phyloP scores from a whole-genome alignment of 2,113 vertebrate genomes.

The Sinocyclocheilus grahami region DNA sequence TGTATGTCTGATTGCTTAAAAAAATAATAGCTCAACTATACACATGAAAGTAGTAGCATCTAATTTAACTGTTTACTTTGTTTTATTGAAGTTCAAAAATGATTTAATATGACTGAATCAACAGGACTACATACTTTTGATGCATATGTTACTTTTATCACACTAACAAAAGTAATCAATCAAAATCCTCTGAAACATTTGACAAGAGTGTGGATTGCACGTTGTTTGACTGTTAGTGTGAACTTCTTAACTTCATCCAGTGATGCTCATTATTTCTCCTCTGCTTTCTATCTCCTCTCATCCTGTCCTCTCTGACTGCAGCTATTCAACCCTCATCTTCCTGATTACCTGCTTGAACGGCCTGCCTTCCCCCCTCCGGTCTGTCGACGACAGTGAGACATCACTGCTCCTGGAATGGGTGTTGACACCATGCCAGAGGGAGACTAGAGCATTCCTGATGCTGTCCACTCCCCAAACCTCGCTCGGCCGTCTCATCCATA shows the following conservation, averaged over 20 bases:
- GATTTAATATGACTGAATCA: neutral
- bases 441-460: conserved; percentile 45
- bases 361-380: neutral
- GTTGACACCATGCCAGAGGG: conserved; percentile 47
- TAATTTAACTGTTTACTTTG: too few relatives aligned
- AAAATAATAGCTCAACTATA: too few relatives aligned
- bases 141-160: neutral
- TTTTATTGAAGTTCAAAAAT: too few relatives aligned
- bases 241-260: neutral
- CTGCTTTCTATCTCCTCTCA: conserved; percentile 29
- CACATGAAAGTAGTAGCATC: too few relatives aligned
- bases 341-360: conserved; percentile 45
- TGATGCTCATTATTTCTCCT: conserved; percentile 38
- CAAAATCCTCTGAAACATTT: neutral
- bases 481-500: conserved; percentile 40
- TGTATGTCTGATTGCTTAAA: too few relatives aligned
- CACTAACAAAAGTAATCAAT: neutral
- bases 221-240: conserved; percentile 16
- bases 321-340: conserved; percentile 41
- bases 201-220: conserved; percentile 21
- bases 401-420: conserved; percentile 49
- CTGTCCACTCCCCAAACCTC: conserved; percentile 52
- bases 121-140: neutral
- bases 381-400: conserved; percentile 56
- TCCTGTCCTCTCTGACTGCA: conserved; percentile 36